phyloP scores from a whole-genome alignment of 2,888 invertebrate genomes.

The Lobophora halterata region DNA sequence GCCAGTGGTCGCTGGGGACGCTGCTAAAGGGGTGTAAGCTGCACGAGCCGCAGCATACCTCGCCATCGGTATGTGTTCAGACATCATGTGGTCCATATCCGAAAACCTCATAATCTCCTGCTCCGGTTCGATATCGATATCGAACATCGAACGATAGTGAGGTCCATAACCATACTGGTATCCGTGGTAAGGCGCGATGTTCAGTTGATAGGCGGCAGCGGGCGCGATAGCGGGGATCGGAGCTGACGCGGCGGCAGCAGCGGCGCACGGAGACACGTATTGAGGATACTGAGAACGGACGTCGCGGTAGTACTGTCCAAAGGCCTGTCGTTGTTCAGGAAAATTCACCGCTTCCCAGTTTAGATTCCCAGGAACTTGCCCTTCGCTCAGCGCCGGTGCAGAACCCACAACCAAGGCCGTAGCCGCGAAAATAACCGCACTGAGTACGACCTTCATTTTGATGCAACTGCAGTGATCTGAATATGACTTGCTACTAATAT shows the following conservation, averaged over 20 bases:
- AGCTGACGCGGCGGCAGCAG: slow-evolving; percentile 42
- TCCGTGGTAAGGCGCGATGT: slow-evolving; percentile 31
- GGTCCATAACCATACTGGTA: slow-evolving; percentile 41
- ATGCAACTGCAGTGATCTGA: slow-evolving; percentile 41
- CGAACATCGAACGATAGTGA: slow-evolving; percentile 46
- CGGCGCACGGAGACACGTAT: slow-evolving; percentile 51
- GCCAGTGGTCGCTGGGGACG: slow-evolving; percentile 32
- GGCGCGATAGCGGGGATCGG: slow-evolving; percentile 33
- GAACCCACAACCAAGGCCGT: slow-evolving; percentile 38
- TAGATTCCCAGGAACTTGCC: slow-evolving; percentile 26
- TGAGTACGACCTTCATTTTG: slow-evolving; percentile 53
- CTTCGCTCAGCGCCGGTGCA: slow-evolving; percentile 37
- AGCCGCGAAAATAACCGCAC: slow-evolving; percentile 33
- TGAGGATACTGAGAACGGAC: slow-evolving; percentile 44
- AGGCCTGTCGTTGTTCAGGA: slow-evolving; percentile 20
- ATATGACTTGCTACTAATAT: slow-evolving; percentile 48
- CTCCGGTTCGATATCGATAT: slow-evolving; percentile 39
- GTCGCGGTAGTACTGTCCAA: slow-evolving; percentile 37
- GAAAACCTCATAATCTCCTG: slow-evolving; percentile 54
- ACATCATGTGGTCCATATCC: slow-evolving; percentile 48
- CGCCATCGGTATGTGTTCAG: slow-evolving; percentile 51
- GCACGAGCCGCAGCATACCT: too few species aligned
- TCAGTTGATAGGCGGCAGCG: slow-evolving; percentile 28
- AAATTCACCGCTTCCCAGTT: slow-evolving; percentile 13
- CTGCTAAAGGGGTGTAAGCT: slow-evolving; percentile 33